Evolutionary conservation across 1,140 invertebrate species (phyloP), one percentile per base, ranked within the genome.

Genomic region (Penaeus indicus): DNA sequence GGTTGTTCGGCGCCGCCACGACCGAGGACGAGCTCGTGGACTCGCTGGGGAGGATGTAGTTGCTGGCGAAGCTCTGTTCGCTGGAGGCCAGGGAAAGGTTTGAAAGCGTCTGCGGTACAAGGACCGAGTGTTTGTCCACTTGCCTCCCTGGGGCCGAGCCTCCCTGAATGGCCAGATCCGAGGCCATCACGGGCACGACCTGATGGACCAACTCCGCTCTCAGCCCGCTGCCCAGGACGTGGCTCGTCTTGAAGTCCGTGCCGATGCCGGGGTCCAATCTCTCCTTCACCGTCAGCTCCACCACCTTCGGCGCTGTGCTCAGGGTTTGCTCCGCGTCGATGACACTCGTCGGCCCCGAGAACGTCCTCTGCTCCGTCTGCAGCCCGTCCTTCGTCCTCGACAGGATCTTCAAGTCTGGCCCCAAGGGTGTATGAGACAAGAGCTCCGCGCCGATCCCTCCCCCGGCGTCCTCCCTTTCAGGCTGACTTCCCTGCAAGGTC

Each of bases 221-320:
- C 27, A 69, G 82, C 8, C 22, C 78, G 32, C 78, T 60, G 21
- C n/a, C 54, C 54, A 87, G 21, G 18, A 1, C 75, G 27, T 72
- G 22, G 27, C 22, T 77, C 19, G 32, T 61, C 54, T 54, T 54
- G 54, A 54, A 54, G 16, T 85, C 69, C 27, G 42, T 22, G 10
- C 21, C 72, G 13, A 80, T 8, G 21, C 63, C 61, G 18, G 63
- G 8, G 64, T 67, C 78, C 67, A 60, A 3, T 32, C 42, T 81
- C 61, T 60, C 85, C 78, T 87, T 82, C 47, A 72, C 25, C 47
- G 32, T 86, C 21, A 86, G 16, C 25, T 86, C 47, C 42, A 86
- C 25, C 42, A n/a, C 60, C 32, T 86, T 42, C 27, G 32, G 27
- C 13, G 38, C 21, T 19, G 21, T n/a, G 22, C 69, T 13, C 3